phyloP scores from a whole-genome alignment of 2,797 vertebrate species.

The Alfaro cultratus region DNA sequence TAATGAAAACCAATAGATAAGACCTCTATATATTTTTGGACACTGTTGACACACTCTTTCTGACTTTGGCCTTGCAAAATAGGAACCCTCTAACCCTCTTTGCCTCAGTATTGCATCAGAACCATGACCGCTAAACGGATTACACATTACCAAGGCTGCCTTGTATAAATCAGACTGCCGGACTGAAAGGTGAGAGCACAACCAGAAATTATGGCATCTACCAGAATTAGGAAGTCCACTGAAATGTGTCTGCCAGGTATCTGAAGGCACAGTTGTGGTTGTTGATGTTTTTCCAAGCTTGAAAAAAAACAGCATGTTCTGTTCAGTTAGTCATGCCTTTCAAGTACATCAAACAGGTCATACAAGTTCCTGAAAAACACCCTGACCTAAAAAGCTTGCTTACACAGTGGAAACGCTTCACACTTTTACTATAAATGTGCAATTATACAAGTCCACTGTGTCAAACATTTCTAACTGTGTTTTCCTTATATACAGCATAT shows the following conservation, averaged over 20 bases:
- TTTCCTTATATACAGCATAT: background rate
- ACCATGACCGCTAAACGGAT: constrained; percentile 57
- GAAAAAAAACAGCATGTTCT: constrained; percentile 26
- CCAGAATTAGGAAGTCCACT: constrained; percentile 70
- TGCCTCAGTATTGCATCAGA: constrained; percentile 76
- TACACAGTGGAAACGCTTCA: background rate
- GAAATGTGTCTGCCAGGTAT: constrained; percentile 56
- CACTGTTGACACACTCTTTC: constrained; percentile 49
- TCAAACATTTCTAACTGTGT: background rate
- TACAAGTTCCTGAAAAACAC: constrained; percentile 22
- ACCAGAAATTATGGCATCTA: constrained; percentile 58
- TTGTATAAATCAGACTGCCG: constrained; percentile 48
- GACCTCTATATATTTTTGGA: constrained; percentile 44
- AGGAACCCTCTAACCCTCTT: constrained; percentile 67
- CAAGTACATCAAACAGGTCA: constrained; percentile 48
- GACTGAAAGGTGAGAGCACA: constrained; percentile 54
- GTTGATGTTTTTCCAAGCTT: constrained; percentile 52
- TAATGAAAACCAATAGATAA: constrained; percentile 27
- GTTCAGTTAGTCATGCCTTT: constrained; percentile 43
- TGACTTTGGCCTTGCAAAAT: constrained; percentile 44
- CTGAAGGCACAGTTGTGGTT: constrained; percentile 57
- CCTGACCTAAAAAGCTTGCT: constrained; percentile 13
- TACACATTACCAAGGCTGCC: constrained; percentile 63
- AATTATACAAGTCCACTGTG: background rate
- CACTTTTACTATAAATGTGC: background rate